phyloP scores from a whole-genome alignment of 2,888 invertebrate species.

The Leptinotarsa peninsularis region DNA sequence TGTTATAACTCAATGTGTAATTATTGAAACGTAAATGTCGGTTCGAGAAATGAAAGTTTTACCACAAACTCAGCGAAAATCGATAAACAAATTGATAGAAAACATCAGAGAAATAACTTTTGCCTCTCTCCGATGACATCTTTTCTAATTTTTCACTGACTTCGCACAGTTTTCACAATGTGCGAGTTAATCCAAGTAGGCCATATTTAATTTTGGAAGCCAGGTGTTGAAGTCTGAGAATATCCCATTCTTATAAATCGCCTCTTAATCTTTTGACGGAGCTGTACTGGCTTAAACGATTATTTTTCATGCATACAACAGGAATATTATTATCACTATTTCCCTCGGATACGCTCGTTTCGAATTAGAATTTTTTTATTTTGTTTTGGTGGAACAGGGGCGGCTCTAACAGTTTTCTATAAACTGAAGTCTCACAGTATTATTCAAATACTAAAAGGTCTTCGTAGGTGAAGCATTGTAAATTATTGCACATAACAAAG shows the following conservation, averaged over 20 bases:
- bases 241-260: constrained; percentile 44
- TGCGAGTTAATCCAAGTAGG: constrained; percentile 50
- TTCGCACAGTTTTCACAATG: constrained; percentile 2
- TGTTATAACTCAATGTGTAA: constrained; percentile 42
- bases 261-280: constrained; percentile 37
- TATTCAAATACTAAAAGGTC: too few species aligned
- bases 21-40: constrained; percentile 30
- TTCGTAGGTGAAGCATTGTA: too few species aligned
- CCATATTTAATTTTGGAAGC: constrained; percentile 61
- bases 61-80: constrained; percentile 14
- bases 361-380: constrained; percentile 30
- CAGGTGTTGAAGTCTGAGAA: constrained; percentile 32
- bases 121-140: not conserved
- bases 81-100: constrained; percentile 5
- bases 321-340: constrained; percentile 18
- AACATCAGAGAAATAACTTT: not conserved
- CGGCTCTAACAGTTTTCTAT: not conserved
- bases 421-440: not conserved
- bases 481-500: too few species aligned
- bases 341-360: constrained; percentile 24
- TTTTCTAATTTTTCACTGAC: not conserved
- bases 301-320: constrained; percentile 27
- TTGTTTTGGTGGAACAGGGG: constrained; percentile 26
- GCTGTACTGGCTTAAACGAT: constrained; percentile 35
- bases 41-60: constrained; percentile 12